These are phyloP conservation scores for Aspidoscelis tigris DNA, from an alignment of 2,113 vertebrate genomes.

Conservation along the genomic window DNA sequence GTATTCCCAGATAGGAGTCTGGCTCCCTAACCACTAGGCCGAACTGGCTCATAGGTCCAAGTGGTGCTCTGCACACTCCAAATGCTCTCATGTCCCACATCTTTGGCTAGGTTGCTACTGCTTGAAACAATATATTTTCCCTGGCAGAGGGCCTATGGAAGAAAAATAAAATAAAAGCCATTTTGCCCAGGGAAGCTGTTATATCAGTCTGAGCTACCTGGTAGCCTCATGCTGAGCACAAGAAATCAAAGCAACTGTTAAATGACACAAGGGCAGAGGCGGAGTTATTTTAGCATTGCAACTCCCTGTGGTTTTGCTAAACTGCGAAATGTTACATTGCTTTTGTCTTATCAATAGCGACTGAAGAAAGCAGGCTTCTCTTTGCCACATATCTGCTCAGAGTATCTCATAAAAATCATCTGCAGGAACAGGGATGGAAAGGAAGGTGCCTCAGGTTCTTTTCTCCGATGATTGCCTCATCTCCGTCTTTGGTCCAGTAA, in stretches of 20 bases:
- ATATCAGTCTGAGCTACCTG: background rate
- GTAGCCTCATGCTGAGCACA: background rate
- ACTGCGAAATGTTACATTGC: background rate
- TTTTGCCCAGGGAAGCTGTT: background rate
- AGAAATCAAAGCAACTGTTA: constrained; percentile 19
- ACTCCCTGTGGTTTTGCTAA: background rate
- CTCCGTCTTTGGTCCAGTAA: constrained; percentile 5
- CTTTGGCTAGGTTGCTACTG: too few relatives aligned
- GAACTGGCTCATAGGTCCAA: too few relatives aligned
- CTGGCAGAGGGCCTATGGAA: background rate
- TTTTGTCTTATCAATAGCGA: background rate
- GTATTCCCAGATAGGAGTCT: too few relatives aligned
- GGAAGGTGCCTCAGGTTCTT: background rate
- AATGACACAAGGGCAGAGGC: background rate
- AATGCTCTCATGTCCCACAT: too few relatives aligned
- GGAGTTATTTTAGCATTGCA: background rate
- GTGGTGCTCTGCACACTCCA: too few relatives aligned
- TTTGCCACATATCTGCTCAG: background rate
- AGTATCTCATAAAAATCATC: background rate
- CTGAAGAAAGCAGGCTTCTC: background rate
- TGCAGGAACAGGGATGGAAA: background rate
- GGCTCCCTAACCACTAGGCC: too few relatives aligned
- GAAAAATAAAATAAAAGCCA: too few relatives aligned
- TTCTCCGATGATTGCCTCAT: background rate
- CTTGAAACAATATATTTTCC: background rate